Evolutionary conservation across 2,797 vertebrate species (phyloP), one percentile per base, ranked within the genome.

Genomic region (Rhabdomys pumilio): DNA sequence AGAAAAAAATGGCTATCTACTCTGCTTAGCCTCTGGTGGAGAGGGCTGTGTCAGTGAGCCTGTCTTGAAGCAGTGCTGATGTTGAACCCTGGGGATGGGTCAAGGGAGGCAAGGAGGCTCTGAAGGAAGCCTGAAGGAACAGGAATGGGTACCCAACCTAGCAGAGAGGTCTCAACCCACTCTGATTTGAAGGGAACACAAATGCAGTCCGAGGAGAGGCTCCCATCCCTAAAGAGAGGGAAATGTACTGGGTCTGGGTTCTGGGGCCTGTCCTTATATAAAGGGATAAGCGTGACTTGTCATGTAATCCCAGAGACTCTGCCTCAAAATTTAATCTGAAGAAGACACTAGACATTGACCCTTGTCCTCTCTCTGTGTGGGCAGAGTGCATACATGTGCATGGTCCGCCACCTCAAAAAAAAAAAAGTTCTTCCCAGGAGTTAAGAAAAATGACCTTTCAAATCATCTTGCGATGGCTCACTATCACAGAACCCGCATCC

Each of bases 71-170:
- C 20, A 4, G 4, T 1, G 53, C 47, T 34, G 59, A 34, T 63
- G 6, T 0, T 13, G 4, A 26, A 24, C 20, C 44, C 50, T 10
- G 29, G 4, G 41, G 34, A 29, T 1, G 0, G 12, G 47, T 24
- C 0, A 0, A 73, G 50, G 19, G 76, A 59, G 29, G 38, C 31
- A 29, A 55, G 22, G 50, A 20, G 22, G 41, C 67, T 69, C 4
- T 0, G 31, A 57, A 75, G 26, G 15, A 41, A 7, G 4, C 41
- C 15, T 8, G 0, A 19, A 3, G 0, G 29, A 5, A 50, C 0
- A 63, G 41, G 44, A 77, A 63, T 17, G 13, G 41, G 73, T n/a
- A n/a, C 26, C 29, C 22, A 34, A 59, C 11, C 72, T 8, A 20
- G 19, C 63, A 41, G 50, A 47, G 47, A 65, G 19, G 5, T 20